A percentile compares a stretch with the other conserved stretches of the same genome.
Conservation (phyloP, 2,113 vertebrate genomes). For the Sisor rabdophorus region DNA sequence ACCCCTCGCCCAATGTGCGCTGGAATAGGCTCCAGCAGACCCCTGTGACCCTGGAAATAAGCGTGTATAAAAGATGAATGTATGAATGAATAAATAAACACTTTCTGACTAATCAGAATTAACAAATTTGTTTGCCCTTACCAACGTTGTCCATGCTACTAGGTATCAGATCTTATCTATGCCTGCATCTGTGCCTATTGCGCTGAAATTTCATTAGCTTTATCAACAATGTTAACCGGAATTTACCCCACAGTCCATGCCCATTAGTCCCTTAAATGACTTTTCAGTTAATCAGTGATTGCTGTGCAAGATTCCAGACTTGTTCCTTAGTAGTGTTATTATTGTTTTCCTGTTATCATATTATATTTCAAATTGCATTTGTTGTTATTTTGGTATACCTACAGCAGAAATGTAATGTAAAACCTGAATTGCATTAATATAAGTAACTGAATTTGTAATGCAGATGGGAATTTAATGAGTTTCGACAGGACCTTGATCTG, state of each 20-base stretch:
- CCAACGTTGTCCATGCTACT: too few species aligned
- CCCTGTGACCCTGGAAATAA: too few species aligned
- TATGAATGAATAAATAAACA: neutral
- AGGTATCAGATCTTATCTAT: neutral
- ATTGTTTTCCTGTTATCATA: neutral
- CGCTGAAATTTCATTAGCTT: neutral
- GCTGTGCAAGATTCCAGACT: neutral
- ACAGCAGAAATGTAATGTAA: neutral
- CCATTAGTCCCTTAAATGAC: slow-evolving; percentile 7
- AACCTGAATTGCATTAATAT: neutral
- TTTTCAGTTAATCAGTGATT: neutral
- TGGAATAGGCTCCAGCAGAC: too few species aligned
- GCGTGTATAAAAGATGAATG: too few species aligned
- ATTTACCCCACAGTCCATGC: neutral
- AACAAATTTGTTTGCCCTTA: neutral
- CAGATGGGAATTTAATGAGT: slow-evolving; percentile 7
- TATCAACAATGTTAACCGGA: neutral
- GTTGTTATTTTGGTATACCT: slow-evolving; percentile 3
- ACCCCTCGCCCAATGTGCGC: too few species aligned
- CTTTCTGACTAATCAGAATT: neutral
- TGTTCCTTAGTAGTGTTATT: neutral
- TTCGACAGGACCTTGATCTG: neutral
- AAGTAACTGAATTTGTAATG: neutral
- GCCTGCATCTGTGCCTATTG: neutral
- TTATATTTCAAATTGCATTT: slow-evolving; percentile 15